Conservation (phyloP, 2,797 vertebrate genomes). For the Dermochelys coriacea region DNA sequence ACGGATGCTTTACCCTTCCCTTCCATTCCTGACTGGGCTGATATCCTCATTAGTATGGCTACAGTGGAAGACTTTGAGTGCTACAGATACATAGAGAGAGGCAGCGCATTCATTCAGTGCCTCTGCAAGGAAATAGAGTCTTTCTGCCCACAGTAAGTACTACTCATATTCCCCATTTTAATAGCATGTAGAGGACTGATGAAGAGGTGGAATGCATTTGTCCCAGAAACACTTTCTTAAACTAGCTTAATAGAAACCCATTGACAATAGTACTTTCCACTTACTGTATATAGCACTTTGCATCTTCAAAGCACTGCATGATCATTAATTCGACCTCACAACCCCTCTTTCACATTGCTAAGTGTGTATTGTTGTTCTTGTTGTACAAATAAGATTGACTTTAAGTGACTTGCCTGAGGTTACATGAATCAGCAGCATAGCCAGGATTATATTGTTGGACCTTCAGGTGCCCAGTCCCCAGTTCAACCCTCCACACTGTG, state of each 20-base stretch:
- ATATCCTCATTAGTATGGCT: constrained; percentile 59
- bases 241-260: neutral
- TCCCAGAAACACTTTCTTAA: neutral
- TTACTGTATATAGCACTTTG: constrained; percentile 1
- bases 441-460: neutral
- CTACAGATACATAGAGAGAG: neutral
- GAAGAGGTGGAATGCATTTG: neutral
- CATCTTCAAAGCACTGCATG: neutral
- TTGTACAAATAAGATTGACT: neutral
- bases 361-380: neutral
- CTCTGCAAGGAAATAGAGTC: constrained; percentile 58
- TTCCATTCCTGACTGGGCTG: constrained; percentile 58
- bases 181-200: neutral
- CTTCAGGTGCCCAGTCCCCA: neutral
- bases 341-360: neutral
- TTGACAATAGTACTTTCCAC: neutral
- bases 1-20: neutral
- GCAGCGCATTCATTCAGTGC: constrained; percentile 59
- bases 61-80: constrained; percentile 58
- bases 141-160: constrained; percentile 61
- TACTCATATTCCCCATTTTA: neutral
- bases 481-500: neutral
- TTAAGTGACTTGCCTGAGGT: neutral
- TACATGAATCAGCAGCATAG: neutral
- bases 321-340: neutral